Conservation (phyloP, 2,797 vertebrate genomes). For the Anguilla pacifica region DNA sequence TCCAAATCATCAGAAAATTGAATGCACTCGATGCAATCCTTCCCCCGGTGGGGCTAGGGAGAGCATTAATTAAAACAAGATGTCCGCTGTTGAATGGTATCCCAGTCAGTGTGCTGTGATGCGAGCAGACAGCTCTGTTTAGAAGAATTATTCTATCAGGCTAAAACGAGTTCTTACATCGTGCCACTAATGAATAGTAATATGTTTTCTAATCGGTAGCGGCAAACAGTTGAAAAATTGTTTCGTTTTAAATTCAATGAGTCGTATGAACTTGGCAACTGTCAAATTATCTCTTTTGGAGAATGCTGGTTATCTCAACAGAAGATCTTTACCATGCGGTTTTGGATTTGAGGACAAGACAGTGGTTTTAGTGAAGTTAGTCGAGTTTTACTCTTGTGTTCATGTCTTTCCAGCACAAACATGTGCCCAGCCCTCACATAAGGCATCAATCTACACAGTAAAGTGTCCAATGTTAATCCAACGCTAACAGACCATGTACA, state of each 20-base stretch:
- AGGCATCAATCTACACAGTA: constrained; percentile 8
- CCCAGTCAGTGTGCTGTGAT: background rate
- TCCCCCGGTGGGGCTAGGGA: background rate
- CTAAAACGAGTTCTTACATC: constrained; percentile 31
- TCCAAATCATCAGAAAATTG: background rate
- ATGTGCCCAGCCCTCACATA: background rate
- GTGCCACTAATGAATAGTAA: constrained; percentile 34
- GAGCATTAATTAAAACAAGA: constrained; percentile 13
- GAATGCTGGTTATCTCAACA: background rate
- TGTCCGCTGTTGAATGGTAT: background rate
- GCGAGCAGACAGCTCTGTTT: constrained; percentile 11
- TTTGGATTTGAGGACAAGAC: background rate
- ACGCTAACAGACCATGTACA: too few species aligned
- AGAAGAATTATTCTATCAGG: constrained; percentile 32
- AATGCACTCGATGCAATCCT: background rate
- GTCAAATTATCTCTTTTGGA: background rate
- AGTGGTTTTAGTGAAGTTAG: background rate
- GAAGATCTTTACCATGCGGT: background rate
- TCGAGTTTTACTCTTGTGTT: background rate
- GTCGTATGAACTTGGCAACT: background rate
- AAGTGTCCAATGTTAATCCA: too few species aligned
- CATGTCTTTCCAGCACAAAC: constrained; percentile 3
- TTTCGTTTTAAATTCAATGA: constrained; percentile 2
- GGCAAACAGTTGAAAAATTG: constrained; percentile 21
- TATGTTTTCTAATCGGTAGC: constrained; percentile 29